These are phyloP conservation scores for Ophraella communa DNA, from an alignment of 2,888 invertebrate genomes.

Conservation along the genomic window DNA sequence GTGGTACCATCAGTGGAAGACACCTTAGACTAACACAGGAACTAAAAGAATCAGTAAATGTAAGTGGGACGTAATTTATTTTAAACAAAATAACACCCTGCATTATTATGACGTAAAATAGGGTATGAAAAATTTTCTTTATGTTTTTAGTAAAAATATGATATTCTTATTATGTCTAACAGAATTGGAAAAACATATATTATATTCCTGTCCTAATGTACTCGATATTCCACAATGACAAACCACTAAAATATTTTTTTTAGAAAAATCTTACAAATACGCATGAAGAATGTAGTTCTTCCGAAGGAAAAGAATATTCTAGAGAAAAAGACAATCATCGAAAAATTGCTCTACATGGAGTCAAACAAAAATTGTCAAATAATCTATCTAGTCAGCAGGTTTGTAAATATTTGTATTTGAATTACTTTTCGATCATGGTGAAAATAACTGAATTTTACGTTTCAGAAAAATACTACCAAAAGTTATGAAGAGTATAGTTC, in stretches of 20 bases:
- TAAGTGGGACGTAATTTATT: too few species aligned
- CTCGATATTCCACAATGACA: too few species aligned
- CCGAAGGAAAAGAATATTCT: slow-evolving; percentile 37
- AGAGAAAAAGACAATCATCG: slow-evolving; percentile 43
- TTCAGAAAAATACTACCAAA: slow-evolving; percentile 1
- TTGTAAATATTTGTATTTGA: background rate
- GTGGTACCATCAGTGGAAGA: slow-evolving; percentile 82
- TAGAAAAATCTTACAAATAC: background rate
- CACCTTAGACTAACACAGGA: slow-evolving; percentile 41
- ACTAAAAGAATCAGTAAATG: slow-evolving; percentile 4
- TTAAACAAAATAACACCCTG: too few species aligned
- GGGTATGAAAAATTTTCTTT: too few species aligned
- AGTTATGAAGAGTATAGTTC: slow-evolving; percentile 26
- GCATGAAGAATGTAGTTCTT: slow-evolving; percentile 26
- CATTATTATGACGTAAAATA: too few species aligned
- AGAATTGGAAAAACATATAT: slow-evolving; percentile 1
- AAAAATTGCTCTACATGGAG: slow-evolving; percentile 39
- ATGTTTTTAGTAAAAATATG: too few species aligned
- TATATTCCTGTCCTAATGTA: too few species aligned
- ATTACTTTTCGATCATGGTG: background rate
- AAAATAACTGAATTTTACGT: background rate
- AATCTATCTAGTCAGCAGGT: slow-evolving; percentile 44
- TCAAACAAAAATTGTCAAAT: slow-evolving; percentile 38
- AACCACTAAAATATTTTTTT: background rate
- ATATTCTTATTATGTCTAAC: background rate